phyloP scores from a whole-genome alignment of 2,113 vertebrate species.

The Oryzias javanicus region DNA sequence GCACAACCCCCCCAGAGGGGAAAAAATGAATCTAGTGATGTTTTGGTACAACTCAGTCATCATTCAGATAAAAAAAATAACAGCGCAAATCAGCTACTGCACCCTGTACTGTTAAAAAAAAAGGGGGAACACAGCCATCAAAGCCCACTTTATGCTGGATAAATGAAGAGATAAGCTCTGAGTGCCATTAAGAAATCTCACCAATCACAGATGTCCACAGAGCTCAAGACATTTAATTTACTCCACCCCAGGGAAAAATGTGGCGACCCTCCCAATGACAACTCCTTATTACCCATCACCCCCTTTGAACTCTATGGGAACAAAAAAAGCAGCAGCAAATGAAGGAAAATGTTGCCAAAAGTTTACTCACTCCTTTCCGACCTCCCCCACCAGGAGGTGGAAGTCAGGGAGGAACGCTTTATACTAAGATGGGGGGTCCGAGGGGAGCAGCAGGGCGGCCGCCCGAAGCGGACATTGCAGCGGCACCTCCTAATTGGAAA shows the following conservation, averaged over 20 bases:
- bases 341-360: conserved; percentile 52
- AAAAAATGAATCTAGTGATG: conserved; percentile 28
- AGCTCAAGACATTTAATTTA: conserved; percentile 47
- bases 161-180: conserved; percentile 21
- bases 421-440: conserved; percentile 37
- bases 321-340: conserved; percentile 42
- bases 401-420: conserved; percentile 10
- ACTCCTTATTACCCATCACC: conserved; percentile 37
- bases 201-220: conserved; percentile 18
- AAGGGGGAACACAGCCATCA: too few relatives aligned
- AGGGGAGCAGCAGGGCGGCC: conserved; percentile 47
- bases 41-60: conserved; percentile 27
- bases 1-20: conserved; percentile 22
- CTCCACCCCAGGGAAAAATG: conserved; percentile 39
- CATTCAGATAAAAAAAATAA: conserved; percentile 24
- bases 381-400: conserved; percentile 38
- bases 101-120: not conserved
- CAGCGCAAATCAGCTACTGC: conserved; percentile 5
- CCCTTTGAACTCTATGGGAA: conserved; percentile 14
- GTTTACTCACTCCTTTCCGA: conserved; percentile 70
- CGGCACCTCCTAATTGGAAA: conserved; percentile 74
- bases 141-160: too few relatives aligned
- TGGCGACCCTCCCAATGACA: conserved; percentile 51
- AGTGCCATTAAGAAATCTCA: conserved; percentile 42
- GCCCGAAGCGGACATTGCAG: conserved; percentile 60